Evolutionary conservation across 2,888 invertebrate genomes (phyloP).

Genomic region (Drosophila affinis): DNA sequence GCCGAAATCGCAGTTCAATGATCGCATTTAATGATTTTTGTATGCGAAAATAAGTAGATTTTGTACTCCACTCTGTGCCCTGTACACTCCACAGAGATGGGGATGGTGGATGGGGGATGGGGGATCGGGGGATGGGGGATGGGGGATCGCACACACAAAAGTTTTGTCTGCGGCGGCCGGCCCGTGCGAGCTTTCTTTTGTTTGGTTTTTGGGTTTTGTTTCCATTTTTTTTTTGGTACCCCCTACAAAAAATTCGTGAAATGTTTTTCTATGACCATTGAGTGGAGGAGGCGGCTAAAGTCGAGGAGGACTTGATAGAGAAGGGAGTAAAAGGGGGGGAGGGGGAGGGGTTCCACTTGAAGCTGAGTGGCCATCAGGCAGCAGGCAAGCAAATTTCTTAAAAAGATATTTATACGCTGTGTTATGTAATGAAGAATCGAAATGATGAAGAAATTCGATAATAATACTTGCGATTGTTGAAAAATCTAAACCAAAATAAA

Average conservation of each 20-base stretch:
- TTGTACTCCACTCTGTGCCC: conserved; percentile 56
- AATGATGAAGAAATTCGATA: conserved; percentile 23
- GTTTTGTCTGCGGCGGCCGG: conserved; percentile 50
- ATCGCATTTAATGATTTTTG: conserved; percentile 79
- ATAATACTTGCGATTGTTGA: not conserved
- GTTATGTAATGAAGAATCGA: conserved; percentile 64
- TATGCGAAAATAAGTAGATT: conserved; percentile 78
- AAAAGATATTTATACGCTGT: conserved; percentile 16
- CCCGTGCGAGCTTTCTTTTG: conserved; percentile 76
- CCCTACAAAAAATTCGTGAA: conserved; percentile 42
- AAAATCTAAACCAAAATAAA: not conserved
- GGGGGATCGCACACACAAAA: conserved; percentile 36
- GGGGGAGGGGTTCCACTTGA: conserved; percentile 46
- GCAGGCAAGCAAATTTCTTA: conserved; percentile 44
- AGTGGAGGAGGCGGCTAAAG: conserved; percentile 58
- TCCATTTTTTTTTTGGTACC: conserved; percentile 1
- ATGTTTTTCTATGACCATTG: conserved; percentile 52
- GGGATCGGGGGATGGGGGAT: conserved; percentile 2
- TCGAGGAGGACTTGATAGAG: conserved; percentile 4
- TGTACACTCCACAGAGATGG: conserved; percentile 47
- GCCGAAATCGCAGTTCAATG: conserved; percentile 61
- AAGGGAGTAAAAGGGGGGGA: not conserved
- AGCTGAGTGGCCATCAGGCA: conserved; percentile 57
- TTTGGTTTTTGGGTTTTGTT: conserved; percentile 48
- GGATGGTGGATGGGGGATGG: conserved; percentile 7